Conservation (phyloP, 2,113 vertebrate species). For the Lophochroa leadbeateri region DNA sequence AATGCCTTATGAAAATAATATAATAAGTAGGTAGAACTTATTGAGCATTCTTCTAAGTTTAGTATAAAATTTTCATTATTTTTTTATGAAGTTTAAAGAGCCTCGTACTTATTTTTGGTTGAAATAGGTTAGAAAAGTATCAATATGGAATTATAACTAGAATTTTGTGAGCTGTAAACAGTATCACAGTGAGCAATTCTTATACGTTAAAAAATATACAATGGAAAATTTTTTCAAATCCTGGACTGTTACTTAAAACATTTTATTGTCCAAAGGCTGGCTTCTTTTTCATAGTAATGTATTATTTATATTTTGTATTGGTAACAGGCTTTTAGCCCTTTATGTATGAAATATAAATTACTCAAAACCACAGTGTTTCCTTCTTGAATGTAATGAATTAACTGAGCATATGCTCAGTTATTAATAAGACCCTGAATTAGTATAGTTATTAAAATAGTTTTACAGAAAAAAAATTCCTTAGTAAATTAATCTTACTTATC, state of each 20-base stretch:
- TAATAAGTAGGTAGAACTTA: neutral
- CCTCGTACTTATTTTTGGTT: neutral
- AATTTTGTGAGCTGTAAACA: neutral
- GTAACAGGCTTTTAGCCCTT: neutral
- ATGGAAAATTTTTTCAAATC: neutral
- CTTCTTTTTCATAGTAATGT: neutral
- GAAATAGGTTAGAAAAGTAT: neutral
- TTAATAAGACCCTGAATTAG: neutral
- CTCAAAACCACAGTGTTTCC: neutral
- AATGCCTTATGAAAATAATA: neutral
- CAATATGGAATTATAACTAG: neutral
- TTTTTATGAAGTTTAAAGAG: neutral
- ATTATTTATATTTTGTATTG: neutral
- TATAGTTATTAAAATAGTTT: neutral
- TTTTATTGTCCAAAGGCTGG: neutral
- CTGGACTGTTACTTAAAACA: neutral
- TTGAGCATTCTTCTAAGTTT: neutral
- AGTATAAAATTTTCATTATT: neutral
- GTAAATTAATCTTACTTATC: neutral
- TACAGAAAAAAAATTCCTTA: neutral
- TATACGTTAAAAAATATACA: neutral
- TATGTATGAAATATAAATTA: neutral
- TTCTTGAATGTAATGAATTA: neutral
- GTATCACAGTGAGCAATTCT: neutral
- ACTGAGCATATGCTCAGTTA: neutral